Conservation (phyloP, 2,888 invertebrate species). For the Drosophila histrio region DNA sequence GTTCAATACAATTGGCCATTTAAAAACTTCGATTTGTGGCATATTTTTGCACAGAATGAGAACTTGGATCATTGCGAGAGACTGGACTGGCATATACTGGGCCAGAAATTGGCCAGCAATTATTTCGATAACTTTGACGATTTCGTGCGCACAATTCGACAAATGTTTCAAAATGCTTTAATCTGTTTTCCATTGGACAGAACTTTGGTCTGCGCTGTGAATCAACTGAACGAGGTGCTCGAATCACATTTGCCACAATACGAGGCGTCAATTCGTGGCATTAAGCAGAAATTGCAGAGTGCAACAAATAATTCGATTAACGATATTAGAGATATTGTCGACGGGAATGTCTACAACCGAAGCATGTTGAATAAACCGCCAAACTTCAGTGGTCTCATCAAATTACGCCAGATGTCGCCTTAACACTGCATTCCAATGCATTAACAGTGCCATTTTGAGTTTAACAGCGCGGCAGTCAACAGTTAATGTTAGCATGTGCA, state of each 20-base stretch:
- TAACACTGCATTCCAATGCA: neutral
- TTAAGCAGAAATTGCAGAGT: neutral
- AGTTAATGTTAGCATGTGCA: neutral
- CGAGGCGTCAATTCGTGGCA: neutral
- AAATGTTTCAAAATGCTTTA: conserved; percentile 41
- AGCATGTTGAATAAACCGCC: neutral
- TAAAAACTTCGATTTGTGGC: conserved; percentile 18
- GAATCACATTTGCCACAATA: neutral
- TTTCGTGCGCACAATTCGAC: conserved; percentile 18
- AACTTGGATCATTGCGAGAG: neutral
- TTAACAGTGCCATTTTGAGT: conserved; percentile 11
- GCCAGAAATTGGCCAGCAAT: conserved; percentile 3
- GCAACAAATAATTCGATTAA: neutral
- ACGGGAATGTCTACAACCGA: neutral
- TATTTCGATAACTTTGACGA: conserved; percentile 15
- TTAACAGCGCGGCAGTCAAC: neutral
- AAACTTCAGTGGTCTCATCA: neutral
- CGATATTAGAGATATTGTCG: neutral
- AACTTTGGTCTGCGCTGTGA: neutral
- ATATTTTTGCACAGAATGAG: neutral
- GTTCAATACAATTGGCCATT: conserved; percentile 39
- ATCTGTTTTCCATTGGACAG: conserved; percentile 5
- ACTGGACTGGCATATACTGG: neutral
- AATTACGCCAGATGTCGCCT: conserved; percentile 11
- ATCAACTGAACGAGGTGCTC: neutral